These are phyloP conservation scores for Aproaerema taeniolella DNA, from an alignment of 2,888 invertebrate species.

Conservation along the genomic window DNA sequence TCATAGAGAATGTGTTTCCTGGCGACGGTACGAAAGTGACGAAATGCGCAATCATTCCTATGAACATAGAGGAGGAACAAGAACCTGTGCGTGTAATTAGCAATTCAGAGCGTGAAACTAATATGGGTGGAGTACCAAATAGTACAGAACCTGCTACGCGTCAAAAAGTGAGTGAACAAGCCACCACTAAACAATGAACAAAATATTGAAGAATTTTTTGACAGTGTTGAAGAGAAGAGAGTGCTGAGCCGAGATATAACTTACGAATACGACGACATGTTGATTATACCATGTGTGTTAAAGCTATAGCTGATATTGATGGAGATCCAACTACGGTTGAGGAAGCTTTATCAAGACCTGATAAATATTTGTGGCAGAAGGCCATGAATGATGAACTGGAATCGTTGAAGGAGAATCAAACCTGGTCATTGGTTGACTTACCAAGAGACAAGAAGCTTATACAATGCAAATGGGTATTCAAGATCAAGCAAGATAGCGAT, in stretches of 20 bases:
- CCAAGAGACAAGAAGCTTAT: not conserved
- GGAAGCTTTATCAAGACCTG: constrained; percentile 1
- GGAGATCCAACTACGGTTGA: not conserved
- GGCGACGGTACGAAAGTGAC: too few species aligned
- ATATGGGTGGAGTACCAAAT: not conserved
- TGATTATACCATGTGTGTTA: not conserved
- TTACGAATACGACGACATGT: not conserved
- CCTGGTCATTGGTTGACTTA: not conserved
- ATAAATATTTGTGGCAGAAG: not conserved
- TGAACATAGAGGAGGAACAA: not conserved
- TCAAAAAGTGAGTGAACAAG: not conserved
- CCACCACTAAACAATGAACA: not conserved
- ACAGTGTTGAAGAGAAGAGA: not conserved
- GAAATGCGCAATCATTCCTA: not conserved
- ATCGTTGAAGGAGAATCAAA: not conserved
- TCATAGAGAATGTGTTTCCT: too few species aligned
- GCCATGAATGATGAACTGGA: not conserved
- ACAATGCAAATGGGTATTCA: not conserved
- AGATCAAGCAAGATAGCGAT: not conserved
- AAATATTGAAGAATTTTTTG: not conserved
- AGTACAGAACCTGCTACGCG: not conserved
- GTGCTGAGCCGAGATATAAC: not conserved
- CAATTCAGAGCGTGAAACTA: not conserved
- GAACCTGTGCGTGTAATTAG: not conserved
- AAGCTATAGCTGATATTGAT: not conserved